Evolutionary conservation across 2,888 invertebrate genomes (phyloP), one percentile per base, ranked within the genome.

Genomic region (Andrena bicolor): DNA sequence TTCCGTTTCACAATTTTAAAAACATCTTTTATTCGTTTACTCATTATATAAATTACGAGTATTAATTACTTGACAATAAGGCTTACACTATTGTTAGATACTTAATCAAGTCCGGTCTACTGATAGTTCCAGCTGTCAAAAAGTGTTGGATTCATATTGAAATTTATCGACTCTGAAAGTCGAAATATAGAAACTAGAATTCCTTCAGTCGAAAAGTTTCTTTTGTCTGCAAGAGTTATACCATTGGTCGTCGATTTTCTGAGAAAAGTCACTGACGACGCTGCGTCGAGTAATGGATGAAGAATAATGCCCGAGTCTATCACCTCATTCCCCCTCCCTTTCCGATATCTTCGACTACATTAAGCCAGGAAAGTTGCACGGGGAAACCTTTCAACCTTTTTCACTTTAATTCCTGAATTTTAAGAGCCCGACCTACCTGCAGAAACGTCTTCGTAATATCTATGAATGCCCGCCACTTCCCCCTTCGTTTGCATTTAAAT

Each of bases 201-300:
- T 58, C 35, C 26, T 56, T 26, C 20, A 41, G 26, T 8, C 16
- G 16, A 10, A 53, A 71, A 73, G 68, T 77, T 77, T 51, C 63
- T 16, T 79, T 79, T 63, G 65, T 76, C 72, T 49, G 13, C 6
- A 53, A 64, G 64, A 73, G 78, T 81, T 77, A 81, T 75, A 81
- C 69, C 68, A 63, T 58, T 60, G 64, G 51, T 70, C 72, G 28
- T 51, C 48, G 71, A 60, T 70, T 75, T 64, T 41, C 81, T 8
- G 53, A 53, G 35, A 64, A 80, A 85, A 85, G 66, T 88, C 82
- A 70, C 30, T 41, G 72, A 72, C 64, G 66, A 75, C 70, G 79
- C 7, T 73, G 65, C 69, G 63, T 60, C 75, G 82, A 80, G 82
- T 85, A 88, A 85, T 77, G 83, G 84, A 84, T 74, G 83, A 82